Evolutionary conservation across 2,888 invertebrate genomes (phyloP), one percentile per base, ranked within the genome.

Genomic region (Athalia rosae): DNA sequence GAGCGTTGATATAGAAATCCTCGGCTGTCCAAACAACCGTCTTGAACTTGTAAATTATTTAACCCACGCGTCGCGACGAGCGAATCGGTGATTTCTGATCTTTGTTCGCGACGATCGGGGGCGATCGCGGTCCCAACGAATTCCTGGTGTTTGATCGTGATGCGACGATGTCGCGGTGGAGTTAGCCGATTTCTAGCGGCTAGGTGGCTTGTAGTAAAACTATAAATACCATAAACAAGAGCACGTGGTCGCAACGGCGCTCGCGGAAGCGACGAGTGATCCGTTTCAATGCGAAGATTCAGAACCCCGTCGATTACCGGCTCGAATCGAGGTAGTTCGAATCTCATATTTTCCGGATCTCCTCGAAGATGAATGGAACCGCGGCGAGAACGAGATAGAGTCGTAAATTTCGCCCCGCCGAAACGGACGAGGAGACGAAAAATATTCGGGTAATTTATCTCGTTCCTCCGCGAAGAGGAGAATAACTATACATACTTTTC

Each of bases 211-310:
- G 28, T 48, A 47, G 61, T 62, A 48, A 74, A 59, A 74, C 74
- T 74, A 74, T 74, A 74, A 74, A 74, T 74, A 74, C 61, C 74
- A 45, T 71, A 71, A 71, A 71, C 71, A 71, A 58, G 74, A 74
- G 50, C 74, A 62, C 74, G 61, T 48, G 74, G 48, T 59, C 74
- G 41, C 47, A 15, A 47, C 41, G 50, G 28, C 28, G n/a, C 50
- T 13, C 8, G 11, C 58, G 56, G 43, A 43, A 13, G 6, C 28
- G 41, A 59, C n/a, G 58, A 56, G 56, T 58, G 58, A 58, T 13
- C 58, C 56, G 71, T 47, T 45, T 71, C 28, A 15, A 48, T 69
- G n/a, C n/a, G 41, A n/a, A 69, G 56, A 69, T 67, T 69, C 41
- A 77, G 13, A n/a, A 43, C 43, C 28, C 28, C 9, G 58, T 28